Conservation (phyloP, 2,113 vertebrate genomes). For the Podocnemis expansa region DNA sequence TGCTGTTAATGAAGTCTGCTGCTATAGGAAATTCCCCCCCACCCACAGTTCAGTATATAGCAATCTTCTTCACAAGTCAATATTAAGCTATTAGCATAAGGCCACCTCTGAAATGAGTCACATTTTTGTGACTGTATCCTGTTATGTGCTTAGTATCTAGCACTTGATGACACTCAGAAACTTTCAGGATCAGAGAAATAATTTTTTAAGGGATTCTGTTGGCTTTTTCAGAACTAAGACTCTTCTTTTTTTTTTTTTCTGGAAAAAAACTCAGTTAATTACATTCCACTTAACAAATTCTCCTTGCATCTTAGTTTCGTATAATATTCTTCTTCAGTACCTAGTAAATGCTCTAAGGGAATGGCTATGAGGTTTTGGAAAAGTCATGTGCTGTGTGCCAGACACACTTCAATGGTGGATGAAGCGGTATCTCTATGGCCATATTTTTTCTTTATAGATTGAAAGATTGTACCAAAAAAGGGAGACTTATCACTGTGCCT, state of each 20-base stretch:
- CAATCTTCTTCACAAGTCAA: not conserved
- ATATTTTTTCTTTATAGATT: not conserved
- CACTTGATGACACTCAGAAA: not conserved
- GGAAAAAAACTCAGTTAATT: not conserved
- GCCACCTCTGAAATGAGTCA: not conserved
- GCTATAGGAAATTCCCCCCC: not conserved
- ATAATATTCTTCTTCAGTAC: not conserved
- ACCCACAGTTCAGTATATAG: not conserved
- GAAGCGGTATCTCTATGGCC: not conserved
- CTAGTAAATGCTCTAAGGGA: not conserved
- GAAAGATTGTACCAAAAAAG: not conserved
- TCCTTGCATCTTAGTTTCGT: not conserved
- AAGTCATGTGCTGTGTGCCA: not conserved
- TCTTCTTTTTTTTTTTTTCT: not conserved
- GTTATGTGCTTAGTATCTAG: not conserved
- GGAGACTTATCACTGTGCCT: not conserved
- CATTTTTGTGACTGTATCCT: not conserved
- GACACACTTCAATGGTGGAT: not conserved
- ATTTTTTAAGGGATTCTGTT: not conserved
- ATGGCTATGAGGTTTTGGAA: not conserved
- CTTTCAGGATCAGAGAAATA: not conserved
- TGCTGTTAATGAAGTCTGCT: not conserved
- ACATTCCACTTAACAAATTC: not conserved
- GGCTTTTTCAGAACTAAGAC: not conserved
- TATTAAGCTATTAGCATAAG: not conserved